Evolutionary conservation across 1,140 invertebrate species (phyloP), one percentile per base, ranked within the genome.

Genomic region (Acromyrmex echinatior): DNA sequence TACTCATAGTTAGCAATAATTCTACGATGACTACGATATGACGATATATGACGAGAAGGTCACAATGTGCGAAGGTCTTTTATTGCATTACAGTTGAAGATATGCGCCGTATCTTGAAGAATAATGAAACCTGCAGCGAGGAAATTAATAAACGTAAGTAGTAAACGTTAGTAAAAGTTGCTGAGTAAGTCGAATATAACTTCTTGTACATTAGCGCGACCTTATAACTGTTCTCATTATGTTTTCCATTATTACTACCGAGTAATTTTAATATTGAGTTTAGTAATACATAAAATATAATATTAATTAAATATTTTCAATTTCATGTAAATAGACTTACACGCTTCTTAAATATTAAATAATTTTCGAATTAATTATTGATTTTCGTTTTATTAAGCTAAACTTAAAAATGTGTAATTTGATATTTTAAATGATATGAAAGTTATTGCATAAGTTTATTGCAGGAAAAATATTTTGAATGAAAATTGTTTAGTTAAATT

Each of bases 141-240:
- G 63, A 25, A 80, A 80, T 53, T 53, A 80, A 80, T 80, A 80
- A 80, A 80, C 63, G 78, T 80, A 80, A 82, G 45, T 60, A 73
- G 53, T 74, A 62, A 62, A 74, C 9, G 56, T 74, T 80, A 70
- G 14, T 80, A 80, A 80, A 80, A 80, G 60, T 79, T 81, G 79
- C 51, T 56, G 53, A 73, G 35, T 73, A 39, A 81, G 66, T 81
- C 65, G 28, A 39, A 58, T 68, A 71, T 73, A 49, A 71, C 66
- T 81, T 25, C 51, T 73, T 81, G 51, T 39, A 58, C 31, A 62
- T 58, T 81, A 81, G 10, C 51, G 35, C 35, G 16, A 73, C 31
- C 66, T 81, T 71, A 71, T 49, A 73, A 81, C 60, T 51, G 45
- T 79, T 79, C 25, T n/a, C 21, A 49, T 39, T 81, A 58, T 45